A percentile compares a stretch with the other conserved stretches of the same genome.
phyloP scores from a whole-genome alignment of 2,797 vertebrate genomes.

The Synaphobranchus kaupii region DNA sequence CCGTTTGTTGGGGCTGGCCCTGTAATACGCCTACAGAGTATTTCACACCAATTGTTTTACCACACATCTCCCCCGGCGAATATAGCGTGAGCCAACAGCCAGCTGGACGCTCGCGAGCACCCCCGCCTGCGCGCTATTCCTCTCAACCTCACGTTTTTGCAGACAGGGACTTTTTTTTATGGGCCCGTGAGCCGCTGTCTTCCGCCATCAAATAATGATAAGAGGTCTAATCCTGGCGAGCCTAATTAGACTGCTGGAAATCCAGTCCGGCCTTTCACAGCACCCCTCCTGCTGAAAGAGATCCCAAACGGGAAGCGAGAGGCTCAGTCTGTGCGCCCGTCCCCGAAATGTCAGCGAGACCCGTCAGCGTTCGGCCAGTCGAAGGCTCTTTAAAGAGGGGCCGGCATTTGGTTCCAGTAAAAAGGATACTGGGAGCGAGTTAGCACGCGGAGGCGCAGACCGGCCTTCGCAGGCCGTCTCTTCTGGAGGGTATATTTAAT shows the following conservation, averaged over 20 bases:
- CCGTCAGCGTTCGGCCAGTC: background rate
- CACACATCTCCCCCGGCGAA: background rate
- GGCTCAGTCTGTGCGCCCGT: background rate
- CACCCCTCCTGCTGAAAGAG: background rate
- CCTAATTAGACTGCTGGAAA: background rate
- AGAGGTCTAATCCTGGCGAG: conserved; percentile 13
- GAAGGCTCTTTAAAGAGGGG: background rate
- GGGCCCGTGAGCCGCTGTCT: background rate
- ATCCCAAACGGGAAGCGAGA: background rate
- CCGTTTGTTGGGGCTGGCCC: background rate
- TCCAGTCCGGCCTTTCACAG: background rate
- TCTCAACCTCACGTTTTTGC: background rate
- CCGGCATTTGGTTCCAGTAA: background rate
- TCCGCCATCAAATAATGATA: background rate
- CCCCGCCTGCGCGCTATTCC: too few species aligned
- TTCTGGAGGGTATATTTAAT: background rate
- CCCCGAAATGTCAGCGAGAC: background rate
- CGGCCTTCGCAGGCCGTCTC: background rate
- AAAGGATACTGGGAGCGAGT: background rate
- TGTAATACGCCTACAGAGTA: background rate
- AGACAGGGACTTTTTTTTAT: background rate
- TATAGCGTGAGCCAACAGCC: background rate
- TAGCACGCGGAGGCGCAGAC: background rate
- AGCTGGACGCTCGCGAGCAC: background rate
- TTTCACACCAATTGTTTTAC: background rate